These are phyloP conservation scores for Pycnonotus jocosus DNA, from an alignment of 2,113 vertebrate genomes.

Conservation along the genomic window DNA sequence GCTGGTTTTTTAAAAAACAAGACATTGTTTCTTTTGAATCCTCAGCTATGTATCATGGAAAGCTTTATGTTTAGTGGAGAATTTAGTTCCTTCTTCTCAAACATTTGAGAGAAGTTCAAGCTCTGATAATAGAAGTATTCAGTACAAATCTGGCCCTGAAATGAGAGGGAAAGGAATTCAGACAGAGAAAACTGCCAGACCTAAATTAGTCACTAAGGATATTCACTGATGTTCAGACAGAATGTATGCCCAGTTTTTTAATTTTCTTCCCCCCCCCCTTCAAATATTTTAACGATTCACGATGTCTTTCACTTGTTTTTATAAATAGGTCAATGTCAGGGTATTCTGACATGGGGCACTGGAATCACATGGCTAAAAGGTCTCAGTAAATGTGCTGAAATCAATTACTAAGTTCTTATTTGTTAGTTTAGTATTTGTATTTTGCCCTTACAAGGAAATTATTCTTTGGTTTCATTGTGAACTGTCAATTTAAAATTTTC, in stretches of 20 bases:
- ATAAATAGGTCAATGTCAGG: not conserved
- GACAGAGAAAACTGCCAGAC: not conserved
- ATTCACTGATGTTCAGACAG: not conserved
- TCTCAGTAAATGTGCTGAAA: not conserved
- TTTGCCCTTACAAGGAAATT: not conserved
- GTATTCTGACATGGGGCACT: not conserved
- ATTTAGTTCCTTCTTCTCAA: not conserved
- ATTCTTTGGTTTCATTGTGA: not conserved
- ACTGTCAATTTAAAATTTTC: not conserved
- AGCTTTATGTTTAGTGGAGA: not conserved
- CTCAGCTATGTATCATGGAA: not conserved
- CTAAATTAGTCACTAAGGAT: not conserved
- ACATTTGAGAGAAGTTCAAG: not conserved
- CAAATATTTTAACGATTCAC: not conserved
- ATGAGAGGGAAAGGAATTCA: not conserved
- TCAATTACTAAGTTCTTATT: not conserved
- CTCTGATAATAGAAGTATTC: not conserved
- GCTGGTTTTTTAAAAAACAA: not conserved
- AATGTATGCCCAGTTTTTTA: not conserved
- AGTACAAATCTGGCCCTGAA: not conserved
- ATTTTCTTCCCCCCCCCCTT: accelerated
- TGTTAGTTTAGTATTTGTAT: not conserved
- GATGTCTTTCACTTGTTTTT: not conserved
- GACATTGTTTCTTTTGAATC: not conserved
- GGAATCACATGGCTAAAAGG: not conserved